Evolutionary conservation across 37 sponge, comb jelly and placozoan species (phyloP).

Genomic region (Aplysina aerophoba): DNA sequence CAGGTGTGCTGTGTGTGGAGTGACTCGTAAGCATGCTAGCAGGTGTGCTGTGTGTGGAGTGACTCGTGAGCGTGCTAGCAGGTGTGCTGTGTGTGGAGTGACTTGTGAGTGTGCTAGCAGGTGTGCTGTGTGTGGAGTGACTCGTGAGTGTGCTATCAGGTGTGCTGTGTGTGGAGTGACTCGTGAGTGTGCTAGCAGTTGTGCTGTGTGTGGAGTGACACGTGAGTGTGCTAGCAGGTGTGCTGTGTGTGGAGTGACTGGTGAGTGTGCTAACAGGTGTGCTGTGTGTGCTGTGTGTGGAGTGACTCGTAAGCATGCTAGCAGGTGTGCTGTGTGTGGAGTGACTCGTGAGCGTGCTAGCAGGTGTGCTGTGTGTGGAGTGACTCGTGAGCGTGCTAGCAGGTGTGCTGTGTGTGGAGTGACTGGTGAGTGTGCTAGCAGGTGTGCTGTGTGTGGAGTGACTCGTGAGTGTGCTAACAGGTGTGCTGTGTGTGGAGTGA

Average conservation of each 20-base stretch:
- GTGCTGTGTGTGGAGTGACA: too few relatives aligned
- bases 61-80: too few relatives aligned
- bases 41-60: too few relatives aligned
- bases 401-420: too few relatives aligned
- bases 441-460: background rate
- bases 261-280: background rate
- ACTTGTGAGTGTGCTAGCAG: background rate
- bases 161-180: background rate
- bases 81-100: background rate
- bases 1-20: constrained; percentile 2
- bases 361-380: constrained; percentile 2
- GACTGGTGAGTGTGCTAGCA: too few relatives aligned
- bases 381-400: background rate
- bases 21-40: background rate
- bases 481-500: too few relatives aligned
- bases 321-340: too few relatives aligned
- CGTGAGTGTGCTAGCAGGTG: constrained; percentile 43
- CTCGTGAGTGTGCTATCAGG: too few relatives aligned
- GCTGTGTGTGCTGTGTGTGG: background rate
- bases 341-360: too few relatives aligned
- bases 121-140: too few relatives aligned
- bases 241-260: background rate
- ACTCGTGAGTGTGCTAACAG: background rate
- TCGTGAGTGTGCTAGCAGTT: background rate
- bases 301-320: background rate